A percentile compares a stretch with the other conserved stretches of the same genome.
Conservation (phyloP, 1,140 invertebrate genomes). For the Atta texana region DNA sequence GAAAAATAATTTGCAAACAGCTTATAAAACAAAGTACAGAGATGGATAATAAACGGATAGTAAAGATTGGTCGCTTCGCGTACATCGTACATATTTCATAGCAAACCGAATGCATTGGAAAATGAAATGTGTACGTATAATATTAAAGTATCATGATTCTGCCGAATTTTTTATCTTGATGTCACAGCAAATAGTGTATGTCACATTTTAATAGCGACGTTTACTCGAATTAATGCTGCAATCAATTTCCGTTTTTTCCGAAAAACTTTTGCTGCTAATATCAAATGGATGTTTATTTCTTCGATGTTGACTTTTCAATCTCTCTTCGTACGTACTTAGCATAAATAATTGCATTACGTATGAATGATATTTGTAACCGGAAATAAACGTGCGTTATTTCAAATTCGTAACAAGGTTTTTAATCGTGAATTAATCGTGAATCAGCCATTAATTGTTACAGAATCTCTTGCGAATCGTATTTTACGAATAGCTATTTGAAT, state of each 20-base stretch:
- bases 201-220: conserved; percentile 35
- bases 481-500: conserved; percentile 15
- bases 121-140: background rate
- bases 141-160: background rate
- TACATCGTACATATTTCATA: conserved; percentile 17
- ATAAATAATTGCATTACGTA: conserved; percentile 13
- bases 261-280: background rate
- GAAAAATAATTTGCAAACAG: conserved; percentile 14
- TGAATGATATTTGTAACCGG: background rate
- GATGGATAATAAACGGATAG: background rate
- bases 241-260: background rate
- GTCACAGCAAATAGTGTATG: background rate
- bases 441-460: conserved; percentile 21
- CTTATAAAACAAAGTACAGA: background rate
- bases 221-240: conserved; percentile 11
- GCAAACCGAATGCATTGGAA: background rate
- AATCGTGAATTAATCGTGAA: conserved; percentile 41
- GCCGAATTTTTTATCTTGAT: conserved; percentile 19
- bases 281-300: conserved; percentile 2
- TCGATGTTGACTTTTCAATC: background rate
- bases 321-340: background rate
- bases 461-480: background rate
- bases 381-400: conserved; percentile 11
- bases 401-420: conserved; percentile 15
- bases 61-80: conserved; percentile 3